A percentile compares a stretch with the other conserved stretches of the same genome.
Conservation (phyloP, 1,140 invertebrate genomes). For the Polypedilum pembai region DNA sequence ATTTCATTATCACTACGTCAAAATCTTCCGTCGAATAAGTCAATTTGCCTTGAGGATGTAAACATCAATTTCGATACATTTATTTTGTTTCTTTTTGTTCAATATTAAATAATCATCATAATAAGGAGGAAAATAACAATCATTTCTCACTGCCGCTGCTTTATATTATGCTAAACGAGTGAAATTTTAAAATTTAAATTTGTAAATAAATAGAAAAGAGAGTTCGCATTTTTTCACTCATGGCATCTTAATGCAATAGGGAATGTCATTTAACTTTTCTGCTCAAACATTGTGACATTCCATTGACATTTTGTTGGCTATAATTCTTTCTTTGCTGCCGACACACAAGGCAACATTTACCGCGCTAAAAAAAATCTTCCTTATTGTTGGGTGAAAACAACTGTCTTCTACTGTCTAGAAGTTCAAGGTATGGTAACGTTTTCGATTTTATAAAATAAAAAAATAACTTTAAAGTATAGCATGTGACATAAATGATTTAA, state of each 20-base stretch:
- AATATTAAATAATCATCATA: too few species aligned
- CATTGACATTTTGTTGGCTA: not conserved
- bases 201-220: too few species aligned
- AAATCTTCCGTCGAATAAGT: not conserved
- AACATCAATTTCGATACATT: not conserved
- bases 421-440: too few species aligned
- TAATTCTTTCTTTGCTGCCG: not conserved
- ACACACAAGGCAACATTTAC: not conserved
- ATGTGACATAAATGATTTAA: too few species aligned
- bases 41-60: conserved; percentile 11
- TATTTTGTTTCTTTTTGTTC: too few species aligned
- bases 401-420: not conserved
- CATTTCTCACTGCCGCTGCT: too few species aligned
- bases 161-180: too few species aligned
- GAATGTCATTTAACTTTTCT: conserved; percentile 13
- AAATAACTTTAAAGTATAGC: too few species aligned
- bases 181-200: too few species aligned
- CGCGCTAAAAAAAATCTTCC: not conserved
- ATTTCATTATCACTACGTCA: conserved; percentile 21
- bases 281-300: not conserved
- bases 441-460: too few species aligned
- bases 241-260: not conserved
- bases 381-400: not conserved
- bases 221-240: not conserved
- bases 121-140: too few species aligned